Evolutionary conservation across 2,888 invertebrate species (phyloP), one percentile per base, ranked within the genome.

Genomic region (Abrostola triplasia): DNA sequence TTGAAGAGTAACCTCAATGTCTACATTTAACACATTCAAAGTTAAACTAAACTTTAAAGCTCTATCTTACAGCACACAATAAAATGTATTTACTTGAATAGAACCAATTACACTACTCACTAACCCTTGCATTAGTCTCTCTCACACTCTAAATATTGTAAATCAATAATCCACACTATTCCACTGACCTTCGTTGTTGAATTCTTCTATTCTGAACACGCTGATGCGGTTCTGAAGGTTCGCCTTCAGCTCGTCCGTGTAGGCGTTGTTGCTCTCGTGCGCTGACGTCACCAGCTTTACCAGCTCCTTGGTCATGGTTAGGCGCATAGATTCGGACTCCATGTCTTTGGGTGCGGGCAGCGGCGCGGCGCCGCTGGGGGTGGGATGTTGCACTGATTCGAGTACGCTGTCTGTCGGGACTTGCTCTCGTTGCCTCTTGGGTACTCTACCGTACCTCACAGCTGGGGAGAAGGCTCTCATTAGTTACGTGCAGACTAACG

Each of bases 381-480:
- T 35, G 12, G 81, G 66, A 36, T 80, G 83, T 54, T 80, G 82
- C 10, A 80, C 63, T 50, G 84, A 71, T n/a, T 87, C 87, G 5
- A 84, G 82, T 75, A 83, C 77, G 62, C 67, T 79, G 37, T 91
- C 88, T n/a, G 80, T 71, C 57, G 71, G 77, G 9, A 78, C 70
- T 1, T 81, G 70, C 90, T 98, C 98, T 81, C 98, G 96, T 67
- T 98, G 97, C 82, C 98, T 96, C 93, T 99, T 99, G 73, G 99
- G 99, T 81, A 99, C 99, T 76, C 99, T 96, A 78, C 99, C 99
- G 95, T 99, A 99, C 88, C 99, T 96, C 75, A 99, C 99, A 87
- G 99, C 98, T 98, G 95, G 50, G 76, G 83, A 76, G 68, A 40
- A 49, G 38, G 24, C 24, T 50, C 60, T 64, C 56, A 58, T 75